Evolutionary conservation across 2,797 vertebrate species (phyloP).

Genomic region (Mormyrus proboscirostris): DNA sequence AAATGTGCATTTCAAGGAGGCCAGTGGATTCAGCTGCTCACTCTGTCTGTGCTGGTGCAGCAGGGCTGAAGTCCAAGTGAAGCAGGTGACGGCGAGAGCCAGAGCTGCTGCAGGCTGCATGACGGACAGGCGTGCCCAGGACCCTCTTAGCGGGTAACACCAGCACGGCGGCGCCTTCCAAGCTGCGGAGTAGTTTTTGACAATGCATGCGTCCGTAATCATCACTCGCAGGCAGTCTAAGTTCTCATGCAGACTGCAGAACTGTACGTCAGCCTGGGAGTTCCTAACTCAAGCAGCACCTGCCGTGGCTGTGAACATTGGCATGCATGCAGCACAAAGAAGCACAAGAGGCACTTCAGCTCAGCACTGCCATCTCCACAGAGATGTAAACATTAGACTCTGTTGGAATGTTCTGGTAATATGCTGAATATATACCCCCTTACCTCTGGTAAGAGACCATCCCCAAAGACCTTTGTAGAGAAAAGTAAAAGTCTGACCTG

Average conservation of each 20-base stretch:
- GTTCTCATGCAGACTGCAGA: neutral
- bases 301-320: neutral
- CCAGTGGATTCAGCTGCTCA: slow-evolving; percentile 31
- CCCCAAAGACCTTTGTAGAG: neutral
- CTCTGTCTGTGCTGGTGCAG: slow-evolving; percentile 44
- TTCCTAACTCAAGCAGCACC: neutral
- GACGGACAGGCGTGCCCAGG: slow-evolving; percentile 10
- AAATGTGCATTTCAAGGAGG: neutral
- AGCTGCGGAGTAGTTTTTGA: neutral
- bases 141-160: neutral
- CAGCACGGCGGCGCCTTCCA: neutral
- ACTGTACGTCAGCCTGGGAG: neutral
- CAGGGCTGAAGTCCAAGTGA: slow-evolving; percentile 42
- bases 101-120: slow-evolving; percentile 50
- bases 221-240: neutral
- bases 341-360: neutral
- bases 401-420: neutral
- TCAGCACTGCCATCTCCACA: neutral
- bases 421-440: neutral
- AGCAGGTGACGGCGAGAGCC: slow-evolving; percentile 40
- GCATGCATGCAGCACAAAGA: neutral
- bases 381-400: neutral
- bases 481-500: slow-evolving; percentile 41
- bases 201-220: neutral
- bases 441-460: neutral